These are phyloP conservation scores for Drosophila aldrichi DNA, from an alignment of 2,888 invertebrate species.

Conservation along the genomic window DNA sequence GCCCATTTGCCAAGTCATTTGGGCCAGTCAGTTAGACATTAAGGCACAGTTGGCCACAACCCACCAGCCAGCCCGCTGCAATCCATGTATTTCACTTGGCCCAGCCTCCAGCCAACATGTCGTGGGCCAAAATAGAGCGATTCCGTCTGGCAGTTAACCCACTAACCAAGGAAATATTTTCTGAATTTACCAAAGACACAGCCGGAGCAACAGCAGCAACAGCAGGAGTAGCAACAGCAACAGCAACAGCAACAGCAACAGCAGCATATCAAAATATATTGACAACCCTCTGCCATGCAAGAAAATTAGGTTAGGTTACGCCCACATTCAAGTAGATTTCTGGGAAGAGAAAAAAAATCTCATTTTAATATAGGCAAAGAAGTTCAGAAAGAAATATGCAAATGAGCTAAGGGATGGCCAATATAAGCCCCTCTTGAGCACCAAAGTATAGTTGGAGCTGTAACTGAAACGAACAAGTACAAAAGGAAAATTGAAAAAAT, in stretches of 20 bases:
- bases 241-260: constrained; percentile 16
- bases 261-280: constrained; percentile 55
- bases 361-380: constrained; percentile 25
- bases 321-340: constrained; percentile 6
- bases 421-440: constrained; percentile 3
- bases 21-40: constrained; percentile 66
- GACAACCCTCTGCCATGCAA: constrained; percentile 43
- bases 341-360: constrained; percentile 9
- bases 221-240: not conserved
- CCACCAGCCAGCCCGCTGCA: constrained; percentile 34
- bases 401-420: constrained; percentile 4
- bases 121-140: constrained; percentile 63
- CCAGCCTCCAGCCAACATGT: constrained; percentile 36
- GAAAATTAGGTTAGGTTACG: constrained; percentile 42
- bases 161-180: constrained; percentile 63
- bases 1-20: constrained; percentile 75
- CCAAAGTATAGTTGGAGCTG: constrained; percentile 1
- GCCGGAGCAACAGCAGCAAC: constrained; percentile 1
- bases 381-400: constrained; percentile 17
- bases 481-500: constrained; percentile 15
- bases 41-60: constrained; percentile 43
- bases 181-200: constrained; percentile 38
- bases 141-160: constrained; percentile 73
- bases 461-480: constrained; percentile 4
- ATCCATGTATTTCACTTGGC: constrained; percentile 36